These are phyloP conservation scores for Bos taurus DNA, from an alignment of 2,113 vertebrate species.

Conservation along the genomic window ARS-UCD2.0 NC_037328.1:37827501-37828000, in stretches of 20 bases:
- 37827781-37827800: constrained; percentile 33
- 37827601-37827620: neutral
- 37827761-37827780: neutral
- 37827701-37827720: neutral
- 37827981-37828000: neutral
- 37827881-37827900: neutral
- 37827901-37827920: neutral
- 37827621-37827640: neutral
- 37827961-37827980: neutral
- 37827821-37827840: neutral
- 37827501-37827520: neutral
- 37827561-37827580: neutral
- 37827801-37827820: neutral
- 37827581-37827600: neutral
- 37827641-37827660: neutral
- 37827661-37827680: neutral
- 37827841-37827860: neutral
- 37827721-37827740: neutral
- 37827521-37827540: neutral
- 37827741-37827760: constrained; percentile 43
- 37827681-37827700: neutral
- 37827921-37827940: neutral
- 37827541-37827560: neutral
- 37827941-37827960: neutral
- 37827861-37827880: neutral